Evolutionary conservation across 2,113 vertebrate genomes (phyloP).

Genomic region (Syrmaticus mikado): DNA sequence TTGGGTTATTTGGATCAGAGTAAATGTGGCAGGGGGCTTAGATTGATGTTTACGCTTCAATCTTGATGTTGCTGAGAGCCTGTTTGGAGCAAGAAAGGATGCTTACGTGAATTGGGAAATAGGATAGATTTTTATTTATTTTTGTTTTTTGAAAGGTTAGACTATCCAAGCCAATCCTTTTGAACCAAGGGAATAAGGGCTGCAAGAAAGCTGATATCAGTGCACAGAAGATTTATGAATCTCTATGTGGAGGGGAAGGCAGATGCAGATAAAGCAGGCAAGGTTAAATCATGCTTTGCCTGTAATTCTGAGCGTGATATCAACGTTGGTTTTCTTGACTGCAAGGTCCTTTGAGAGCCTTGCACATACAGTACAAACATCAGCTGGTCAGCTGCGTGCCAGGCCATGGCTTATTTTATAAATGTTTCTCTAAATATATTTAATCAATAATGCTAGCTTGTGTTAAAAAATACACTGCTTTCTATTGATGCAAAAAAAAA

Average conservation of each 20-base stretch:
- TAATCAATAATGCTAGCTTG: not conserved
- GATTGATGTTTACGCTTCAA: not conserved
- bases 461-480: not conserved
- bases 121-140: not conserved
- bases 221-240: slow-evolving; percentile 17
- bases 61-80: not conserved
- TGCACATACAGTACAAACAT: not conserved
- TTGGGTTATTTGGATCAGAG: not conserved
- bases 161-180: not conserved
- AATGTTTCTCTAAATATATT: slow-evolving; percentile 12
- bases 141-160: not conserved
- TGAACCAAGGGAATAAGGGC: not conserved
- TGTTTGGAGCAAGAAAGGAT: not conserved
- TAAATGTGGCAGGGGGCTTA: not conserved
- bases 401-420: not conserved
- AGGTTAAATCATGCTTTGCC: slow-evolving; percentile 6
- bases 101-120: not conserved
- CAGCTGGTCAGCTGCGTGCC: not conserved
- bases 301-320: not conserved
- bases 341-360: not conserved
- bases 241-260: not conserved
- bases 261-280: not conserved
- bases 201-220: not conserved
- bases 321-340: not conserved
- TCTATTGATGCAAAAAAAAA: not conserved